Evolutionary conservation across 2,797 vertebrate species (phyloP).

Genomic region (Pangasius larnaudii): DNA sequence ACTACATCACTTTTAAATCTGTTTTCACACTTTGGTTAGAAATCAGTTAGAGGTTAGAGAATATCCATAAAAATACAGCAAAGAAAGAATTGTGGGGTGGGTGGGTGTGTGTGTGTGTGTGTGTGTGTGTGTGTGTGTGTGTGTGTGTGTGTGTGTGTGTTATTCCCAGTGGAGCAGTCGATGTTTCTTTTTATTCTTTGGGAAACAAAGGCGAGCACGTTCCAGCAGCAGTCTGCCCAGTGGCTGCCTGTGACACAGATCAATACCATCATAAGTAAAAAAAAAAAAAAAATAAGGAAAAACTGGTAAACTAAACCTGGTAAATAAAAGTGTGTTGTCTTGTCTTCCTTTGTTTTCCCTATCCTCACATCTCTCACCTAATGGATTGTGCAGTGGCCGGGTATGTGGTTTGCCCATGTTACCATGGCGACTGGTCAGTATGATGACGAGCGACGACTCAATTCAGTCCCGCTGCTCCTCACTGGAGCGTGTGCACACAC

Average conservation of each 20-base stretch:
- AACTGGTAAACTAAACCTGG: constrained; percentile 69
- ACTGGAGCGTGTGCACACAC: constrained; percentile 37
- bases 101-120: background rate
- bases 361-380: constrained; percentile 53
- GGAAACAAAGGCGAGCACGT: constrained; percentile 34
- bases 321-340: constrained; percentile 72
- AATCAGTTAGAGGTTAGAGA: background rate
- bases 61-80: background rate
- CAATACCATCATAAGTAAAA: constrained; percentile 75
- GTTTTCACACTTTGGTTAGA: background rate
- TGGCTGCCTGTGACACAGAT: constrained; percentile 62
- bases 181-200: constrained; percentile 39
- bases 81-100: background rate
- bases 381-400: constrained; percentile 64
- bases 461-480: constrained; percentile 50
- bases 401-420: constrained; percentile 61
- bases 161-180: background rate
- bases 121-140: constrained; percentile 10
- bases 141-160: constrained; percentile 4
- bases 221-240: constrained; percentile 34
- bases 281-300: constrained; percentile 63
- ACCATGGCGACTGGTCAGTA: constrained; percentile 68
- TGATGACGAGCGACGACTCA: constrained; percentile 68
- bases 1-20: background rate
- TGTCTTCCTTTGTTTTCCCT: constrained; percentile 34